Evolutionary conservation across 2,113 vertebrate species (phyloP).

Genomic region (Brachyistius frenatus): DNA sequence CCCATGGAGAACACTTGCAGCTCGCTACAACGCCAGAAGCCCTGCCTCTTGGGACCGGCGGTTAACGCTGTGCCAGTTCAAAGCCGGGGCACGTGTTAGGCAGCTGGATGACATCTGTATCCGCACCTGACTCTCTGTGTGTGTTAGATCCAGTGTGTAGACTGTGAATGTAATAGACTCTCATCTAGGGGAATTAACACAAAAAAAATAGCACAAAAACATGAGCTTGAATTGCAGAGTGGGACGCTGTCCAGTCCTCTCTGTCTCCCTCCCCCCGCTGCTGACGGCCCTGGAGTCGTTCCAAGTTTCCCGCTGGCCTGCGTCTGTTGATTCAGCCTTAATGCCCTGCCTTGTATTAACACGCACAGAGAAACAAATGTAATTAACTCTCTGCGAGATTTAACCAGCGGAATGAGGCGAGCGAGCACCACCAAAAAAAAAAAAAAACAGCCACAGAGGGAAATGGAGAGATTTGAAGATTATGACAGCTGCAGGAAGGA

Average conservation of each 20-base stretch:
- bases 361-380: slow-evolving; percentile 65
- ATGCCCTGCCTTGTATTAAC: slow-evolving; percentile 64
- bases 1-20: slow-evolving; percentile 60
- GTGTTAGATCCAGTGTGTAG: neutral
- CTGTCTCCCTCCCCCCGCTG: slow-evolving; percentile 30
- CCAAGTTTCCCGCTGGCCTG: slow-evolving; percentile 66
- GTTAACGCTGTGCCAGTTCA: slow-evolving; percentile 24
- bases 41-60: slow-evolving; percentile 40
- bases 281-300: slow-evolving; percentile 54
- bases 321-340: slow-evolving; percentile 65
- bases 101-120: slow-evolving; percentile 46
- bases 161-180: neutral
- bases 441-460: neutral
- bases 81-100: neutral
- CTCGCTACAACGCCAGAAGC: slow-evolving; percentile 42
- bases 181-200: neutral
- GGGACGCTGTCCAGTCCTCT: slow-evolving; percentile 42
- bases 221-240: slow-evolving; percentile 27
- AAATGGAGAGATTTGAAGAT: slow-evolving; percentile 30
- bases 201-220: slow-evolving; percentile 19
- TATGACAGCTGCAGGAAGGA: slow-evolving; percentile 33
- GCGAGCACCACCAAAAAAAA: neutral
- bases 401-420: slow-evolving; percentile 25
- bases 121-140: slow-evolving; percentile 2
- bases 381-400: slow-evolving; percentile 67